phyloP scores from a whole-genome alignment of 2,113 vertebrate genomes.

The Chaetodon trifascialis region DNA sequence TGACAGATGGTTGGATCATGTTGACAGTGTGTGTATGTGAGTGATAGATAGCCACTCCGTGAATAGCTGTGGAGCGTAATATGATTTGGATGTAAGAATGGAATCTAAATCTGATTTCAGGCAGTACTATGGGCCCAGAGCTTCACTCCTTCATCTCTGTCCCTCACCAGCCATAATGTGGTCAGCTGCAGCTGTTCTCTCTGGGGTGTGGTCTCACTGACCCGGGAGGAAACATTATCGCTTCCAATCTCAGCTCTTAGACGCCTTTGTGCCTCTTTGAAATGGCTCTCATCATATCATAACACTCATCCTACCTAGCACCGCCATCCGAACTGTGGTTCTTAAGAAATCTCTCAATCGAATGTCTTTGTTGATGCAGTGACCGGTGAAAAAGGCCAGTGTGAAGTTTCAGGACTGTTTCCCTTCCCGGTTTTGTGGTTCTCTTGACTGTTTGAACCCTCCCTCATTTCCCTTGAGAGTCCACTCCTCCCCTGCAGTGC shows the following conservation, averaged over 20 bases:
- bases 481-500: conserved; percentile 29
- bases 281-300: conserved; percentile 53
- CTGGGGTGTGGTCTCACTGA: conserved; percentile 65
- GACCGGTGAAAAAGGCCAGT: conserved; percentile 12
- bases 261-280: conserved; percentile 32
- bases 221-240: conserved; percentile 61
- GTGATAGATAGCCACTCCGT: conserved; percentile 71
- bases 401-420: conserved; percentile 56
- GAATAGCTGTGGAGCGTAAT: conserved; percentile 74
- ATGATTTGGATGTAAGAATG: conserved; percentile 76
- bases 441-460: conserved; percentile 73
- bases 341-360: conserved; percentile 19
- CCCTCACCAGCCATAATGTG: conserved; percentile 63
- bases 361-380: conserved; percentile 26
- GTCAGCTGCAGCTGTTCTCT: conserved; percentile 65
- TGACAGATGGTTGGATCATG: conserved; percentile 71
- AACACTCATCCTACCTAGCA: conserved; percentile 39
- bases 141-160: conserved; percentile 71
- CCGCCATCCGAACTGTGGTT: conserved; percentile 6
- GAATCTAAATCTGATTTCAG: conserved; percentile 78
- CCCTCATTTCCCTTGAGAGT: conserved; percentile 56
- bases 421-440: conserved; percentile 42
- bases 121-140: conserved; percentile 68
- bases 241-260: conserved; percentile 46
- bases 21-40: conserved; percentile 59